Percentiles rank a stretch among this genome's conserved stretches.
Conservation (phyloP, 2,888 invertebrate species). For the Allolobophora icterica region DNA sequence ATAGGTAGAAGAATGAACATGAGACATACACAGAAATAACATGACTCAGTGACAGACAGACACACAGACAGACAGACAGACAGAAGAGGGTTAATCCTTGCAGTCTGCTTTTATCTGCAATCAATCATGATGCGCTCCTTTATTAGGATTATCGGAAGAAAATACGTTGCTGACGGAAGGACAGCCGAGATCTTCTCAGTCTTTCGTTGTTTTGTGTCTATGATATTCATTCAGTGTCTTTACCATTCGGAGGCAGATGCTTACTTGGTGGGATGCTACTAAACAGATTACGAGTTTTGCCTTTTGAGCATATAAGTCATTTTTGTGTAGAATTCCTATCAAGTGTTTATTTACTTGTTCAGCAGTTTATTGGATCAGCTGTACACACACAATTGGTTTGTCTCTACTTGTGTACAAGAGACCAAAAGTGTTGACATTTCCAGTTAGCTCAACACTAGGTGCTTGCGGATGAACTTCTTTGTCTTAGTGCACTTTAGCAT, state of each 20-base stretch:
- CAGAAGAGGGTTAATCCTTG: neutral
- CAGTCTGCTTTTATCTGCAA: constrained; percentile 12
- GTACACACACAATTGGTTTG: neutral
- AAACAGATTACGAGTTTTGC: neutral
- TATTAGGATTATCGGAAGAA: neutral
- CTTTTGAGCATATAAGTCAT: neutral
- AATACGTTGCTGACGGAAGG: neutral
- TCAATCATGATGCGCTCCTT: constrained; percentile 8
- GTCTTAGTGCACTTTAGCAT: neutral
- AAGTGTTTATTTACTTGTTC: neutral
- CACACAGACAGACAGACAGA: neutral
- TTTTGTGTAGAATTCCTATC: neutral
- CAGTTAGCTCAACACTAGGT: neutral
- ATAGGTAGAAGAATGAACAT: neutral
- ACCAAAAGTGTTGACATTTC: neutral
- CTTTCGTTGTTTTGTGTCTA: neutral
- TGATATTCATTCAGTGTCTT: neutral
- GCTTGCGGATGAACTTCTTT: too few species aligned
- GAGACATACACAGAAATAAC: neutral
- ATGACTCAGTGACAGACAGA: neutral
- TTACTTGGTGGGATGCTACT: neutral
- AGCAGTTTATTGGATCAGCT: neutral
- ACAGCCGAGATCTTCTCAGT: neutral
- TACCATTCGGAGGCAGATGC: neutral
- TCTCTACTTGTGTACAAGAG: neutral